Base-by-base conservation (phyloP, 1,140 invertebrate genomes). In the Nasonia vitripennis region DNA sequence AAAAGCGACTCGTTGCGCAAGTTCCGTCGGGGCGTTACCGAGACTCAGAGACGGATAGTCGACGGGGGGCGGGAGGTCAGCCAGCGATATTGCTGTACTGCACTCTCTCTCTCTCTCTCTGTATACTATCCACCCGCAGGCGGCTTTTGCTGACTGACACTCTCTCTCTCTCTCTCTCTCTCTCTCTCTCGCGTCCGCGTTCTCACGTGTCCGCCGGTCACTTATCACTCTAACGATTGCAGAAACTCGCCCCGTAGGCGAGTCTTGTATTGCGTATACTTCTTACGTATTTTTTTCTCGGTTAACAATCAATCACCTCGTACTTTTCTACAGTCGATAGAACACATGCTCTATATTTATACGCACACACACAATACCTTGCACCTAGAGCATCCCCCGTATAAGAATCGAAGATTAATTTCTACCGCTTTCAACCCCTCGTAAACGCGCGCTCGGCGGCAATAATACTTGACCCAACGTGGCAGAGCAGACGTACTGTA, bases 161-260 rank as follows among this genome's bases (percentile, higher is more conserved):
- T 1, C 27, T 27, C 27, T 27, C 27, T 27, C 27, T 27, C 27
- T 27, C 27, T 27, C 27, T 27, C 27, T 27, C 27, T 27, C 27
- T 27, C 27, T 27, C 27, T 27, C 1, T 27, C 27, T 91, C 87
- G 88, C 89, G 89, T 86, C 89, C 85, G 88, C 89, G 90, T 86
- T 89, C 86, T 90, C 87, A 89, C 89, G 90, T 92, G 91, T 90
- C 89, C 89, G 86, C 86, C 81, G 83, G 78, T 85, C 89, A 92
- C 90, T 91, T 90, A 91, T 92, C 91, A 92, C 89, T 86, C 45
- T 87, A 86, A 88, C 88, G 87, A 90, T 90, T 88, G 83, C 84
- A 68, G 87, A 45, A 45, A 45, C 86, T 80, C 80, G 85, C 87
- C 68, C 68, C 67, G 23, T 23, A 51, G 48, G 48, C 48, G 48